phyloP scores from a whole-genome alignment of 2,797 vertebrate genomes.

The Xiphophorus birchmanni region DNA sequence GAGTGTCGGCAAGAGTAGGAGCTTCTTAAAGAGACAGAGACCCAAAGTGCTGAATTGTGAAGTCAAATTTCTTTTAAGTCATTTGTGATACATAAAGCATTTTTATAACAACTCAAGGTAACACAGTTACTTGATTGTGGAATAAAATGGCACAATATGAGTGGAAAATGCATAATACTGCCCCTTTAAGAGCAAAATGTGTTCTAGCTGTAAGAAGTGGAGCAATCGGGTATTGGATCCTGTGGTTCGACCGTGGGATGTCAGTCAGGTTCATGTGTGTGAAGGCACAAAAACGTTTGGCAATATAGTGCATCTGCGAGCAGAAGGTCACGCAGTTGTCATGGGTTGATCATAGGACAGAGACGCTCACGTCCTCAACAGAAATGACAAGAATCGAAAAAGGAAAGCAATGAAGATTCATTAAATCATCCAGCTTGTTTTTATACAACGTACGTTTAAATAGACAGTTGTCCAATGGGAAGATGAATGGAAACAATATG shows the following conservation, averaged over 20 bases:
- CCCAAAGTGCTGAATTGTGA: too few relatives aligned
- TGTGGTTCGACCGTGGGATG: background rate
- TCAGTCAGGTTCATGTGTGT: background rate
- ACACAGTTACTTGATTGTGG: too few relatives aligned
- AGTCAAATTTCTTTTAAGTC: too few relatives aligned
- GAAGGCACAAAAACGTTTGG: background rate
- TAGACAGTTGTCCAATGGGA: background rate
- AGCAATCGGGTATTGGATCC: background rate
- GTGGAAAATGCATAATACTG: too few relatives aligned
- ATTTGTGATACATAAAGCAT: too few relatives aligned
- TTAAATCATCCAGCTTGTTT: background rate
- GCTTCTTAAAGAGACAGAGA: too few relatives aligned
- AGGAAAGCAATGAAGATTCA: background rate
- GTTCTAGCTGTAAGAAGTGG: background rate
- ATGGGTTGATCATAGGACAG: background rate
- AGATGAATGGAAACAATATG: background rate
- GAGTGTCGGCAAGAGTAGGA: too few relatives aligned
- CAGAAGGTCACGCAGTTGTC: background rate
- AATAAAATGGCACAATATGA: too few relatives aligned
- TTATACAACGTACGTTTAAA: background rate
- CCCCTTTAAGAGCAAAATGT: background rate
- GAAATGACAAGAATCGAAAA: background rate
- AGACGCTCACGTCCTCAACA: background rate
- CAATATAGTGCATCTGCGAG: background rate
- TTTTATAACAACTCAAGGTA: too few relatives aligned